A percentile compares a stretch with the other conserved stretches of the same genome.
These are phyloP conservation scores for Chaetops frenatus DNA, from an alignment of 2,113 vertebrate species.

Conservation along the genomic window DNA sequence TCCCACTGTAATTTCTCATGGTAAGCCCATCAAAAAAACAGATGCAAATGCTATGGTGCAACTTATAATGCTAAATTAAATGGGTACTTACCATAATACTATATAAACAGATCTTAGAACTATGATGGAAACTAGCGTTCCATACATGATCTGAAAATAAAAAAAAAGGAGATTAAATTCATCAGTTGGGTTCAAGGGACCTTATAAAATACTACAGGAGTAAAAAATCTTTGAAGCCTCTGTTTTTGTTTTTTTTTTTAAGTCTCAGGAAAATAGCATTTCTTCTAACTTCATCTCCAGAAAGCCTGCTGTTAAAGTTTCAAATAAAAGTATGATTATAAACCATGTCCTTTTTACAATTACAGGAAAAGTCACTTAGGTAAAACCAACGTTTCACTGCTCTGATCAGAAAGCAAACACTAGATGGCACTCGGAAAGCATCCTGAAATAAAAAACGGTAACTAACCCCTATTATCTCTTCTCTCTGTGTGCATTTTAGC, in stretches of 20 bases:
- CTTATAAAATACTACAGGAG: not conserved
- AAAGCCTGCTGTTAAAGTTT: not conserved
- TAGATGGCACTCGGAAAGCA: conserved; percentile 20
- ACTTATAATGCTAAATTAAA: not conserved
- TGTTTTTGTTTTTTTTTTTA: not conserved
- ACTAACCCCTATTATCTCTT: not conserved
- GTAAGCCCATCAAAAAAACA: not conserved
- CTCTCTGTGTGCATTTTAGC: not conserved
- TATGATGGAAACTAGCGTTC: conserved; percentile 84
- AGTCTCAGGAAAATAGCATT: not conserved
- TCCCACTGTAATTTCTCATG: not conserved
- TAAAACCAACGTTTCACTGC: not conserved
- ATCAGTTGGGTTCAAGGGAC: not conserved
- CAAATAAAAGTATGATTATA: not conserved
- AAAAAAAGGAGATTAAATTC: not conserved
- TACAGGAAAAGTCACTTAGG: not conserved
- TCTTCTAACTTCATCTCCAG: not conserved
- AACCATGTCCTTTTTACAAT: not conserved
- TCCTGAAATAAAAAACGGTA: not conserved
- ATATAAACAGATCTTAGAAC: conserved; percentile 93
- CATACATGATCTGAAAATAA: conserved; percentile 90
- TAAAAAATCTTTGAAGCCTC: not conserved
- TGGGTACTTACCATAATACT: conserved; percentile 87
- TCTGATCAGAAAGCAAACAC: not conserved
- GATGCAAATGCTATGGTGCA: not conserved